Conservation (phyloP, 1,140 invertebrate genomes). For the Neomicropteryx cornuta region DNA sequence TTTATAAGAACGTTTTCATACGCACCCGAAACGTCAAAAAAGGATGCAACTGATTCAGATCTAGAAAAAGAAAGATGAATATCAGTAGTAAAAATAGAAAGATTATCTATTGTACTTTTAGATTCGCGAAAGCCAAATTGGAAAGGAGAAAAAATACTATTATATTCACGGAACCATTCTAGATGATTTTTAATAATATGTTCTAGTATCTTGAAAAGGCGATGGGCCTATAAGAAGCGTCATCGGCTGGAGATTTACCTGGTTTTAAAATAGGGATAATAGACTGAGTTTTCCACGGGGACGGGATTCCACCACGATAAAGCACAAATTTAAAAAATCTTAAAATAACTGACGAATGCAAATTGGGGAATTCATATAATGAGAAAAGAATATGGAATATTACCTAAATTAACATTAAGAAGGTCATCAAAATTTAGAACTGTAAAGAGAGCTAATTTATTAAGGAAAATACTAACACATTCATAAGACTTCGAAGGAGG, state of each 20-base stretch:
- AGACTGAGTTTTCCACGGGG: constrained; percentile 13
- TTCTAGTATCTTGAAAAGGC: constrained; percentile 17
- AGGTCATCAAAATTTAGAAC: constrained; percentile 1
- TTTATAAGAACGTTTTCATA: constrained; percentile 14
- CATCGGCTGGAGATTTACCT: constrained; percentile 10
- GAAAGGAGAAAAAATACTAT: constrained; percentile 5
- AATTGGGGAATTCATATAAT: background rate
- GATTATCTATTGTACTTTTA: constrained; percentile 15
- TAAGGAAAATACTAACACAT: background rate
- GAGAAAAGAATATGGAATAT: constrained; percentile 13
- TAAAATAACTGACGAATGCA: constrained; percentile 4
- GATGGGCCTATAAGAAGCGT: constrained; percentile 14
- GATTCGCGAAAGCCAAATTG: constrained; percentile 17
- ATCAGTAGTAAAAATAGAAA: constrained; percentile 13
- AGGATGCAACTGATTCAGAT: constrained; percentile 8
- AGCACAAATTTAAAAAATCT: constrained; percentile 8
- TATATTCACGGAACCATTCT: constrained; percentile 15
- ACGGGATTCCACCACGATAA: constrained; percentile 6
- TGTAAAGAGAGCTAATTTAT: constrained; percentile 8
- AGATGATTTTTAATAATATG: constrained; percentile 14
- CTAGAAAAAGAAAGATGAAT: constrained; percentile 7
- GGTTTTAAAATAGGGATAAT: constrained; percentile 16
- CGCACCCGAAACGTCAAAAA: constrained; percentile 11
- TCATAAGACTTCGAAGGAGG: background rate
- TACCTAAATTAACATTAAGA: constrained; percentile 12